phyloP scores from a whole-genome alignment of 2,888 invertebrate species.

The Hipparchia sbordonii region DNA sequence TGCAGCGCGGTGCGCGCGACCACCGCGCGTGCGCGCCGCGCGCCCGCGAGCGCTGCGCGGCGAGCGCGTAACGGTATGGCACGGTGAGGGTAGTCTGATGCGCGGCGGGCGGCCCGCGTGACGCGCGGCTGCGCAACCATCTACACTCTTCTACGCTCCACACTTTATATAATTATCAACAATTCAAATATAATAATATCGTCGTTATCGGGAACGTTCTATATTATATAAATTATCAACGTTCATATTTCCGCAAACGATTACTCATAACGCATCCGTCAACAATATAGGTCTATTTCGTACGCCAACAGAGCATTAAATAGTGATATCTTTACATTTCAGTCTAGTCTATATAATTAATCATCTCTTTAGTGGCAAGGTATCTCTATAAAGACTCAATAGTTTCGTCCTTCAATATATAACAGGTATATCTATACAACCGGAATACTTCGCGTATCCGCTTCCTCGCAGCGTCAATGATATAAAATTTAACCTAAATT shows the following conservation, averaged over 20 bases:
- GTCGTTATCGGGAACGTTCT: conserved; percentile 68
- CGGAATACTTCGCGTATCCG: conserved; percentile 76
- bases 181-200: conserved; percentile 63
- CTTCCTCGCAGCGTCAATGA: conserved; percentile 82
- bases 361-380: conserved; percentile 79
- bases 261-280: conserved; percentile 59
- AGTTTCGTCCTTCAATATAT: conserved; percentile 78
- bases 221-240: conserved; percentile 53
- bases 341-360: conserved; percentile 83
- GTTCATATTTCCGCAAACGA: conserved; percentile 60
- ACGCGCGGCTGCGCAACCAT: conserved; percentile 48
- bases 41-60: conserved; percentile 25
- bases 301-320: conserved; percentile 82
- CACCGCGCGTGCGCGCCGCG: conserved; percentile 22
- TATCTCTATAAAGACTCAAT: conserved; percentile 82
- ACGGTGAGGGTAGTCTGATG: not conserved
- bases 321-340: conserved; percentile 83
- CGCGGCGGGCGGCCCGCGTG: conserved; percentile 31
- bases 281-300: conserved; percentile 76
- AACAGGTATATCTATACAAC: conserved; percentile 79
- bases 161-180: conserved; percentile 65
- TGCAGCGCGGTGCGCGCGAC: conserved; percentile 46
- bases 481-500: conserved; percentile 84
- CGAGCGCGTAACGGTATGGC: conserved; percentile 25
- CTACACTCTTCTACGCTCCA: conserved; percentile 61